Conservation (phyloP, 2,113 vertebrate species). For the Nasalis larvatus region DNA sequence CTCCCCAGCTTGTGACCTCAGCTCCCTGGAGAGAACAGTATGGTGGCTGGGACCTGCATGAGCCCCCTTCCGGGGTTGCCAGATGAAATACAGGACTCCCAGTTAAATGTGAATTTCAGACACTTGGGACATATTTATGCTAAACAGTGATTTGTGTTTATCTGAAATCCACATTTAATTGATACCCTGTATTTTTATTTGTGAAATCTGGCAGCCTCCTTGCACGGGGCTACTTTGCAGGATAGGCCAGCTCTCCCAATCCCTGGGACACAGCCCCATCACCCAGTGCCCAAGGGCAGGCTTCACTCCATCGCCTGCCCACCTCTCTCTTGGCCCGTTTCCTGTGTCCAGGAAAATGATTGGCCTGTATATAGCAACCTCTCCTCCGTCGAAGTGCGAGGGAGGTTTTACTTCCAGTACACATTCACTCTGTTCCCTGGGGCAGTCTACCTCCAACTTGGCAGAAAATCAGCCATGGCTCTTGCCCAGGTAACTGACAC, state of each 20-base stretch:
- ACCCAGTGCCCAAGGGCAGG: background rate
- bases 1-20: background rate
- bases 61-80: background rate
- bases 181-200: too few relatives aligned
- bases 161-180: background rate
- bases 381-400: background rate
- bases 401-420: background rate
- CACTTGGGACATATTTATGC: rapidly evolving
- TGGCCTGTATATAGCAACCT: rapidly evolving
- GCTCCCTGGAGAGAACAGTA: background rate
- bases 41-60: rapidly evolving
- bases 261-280: background rate
- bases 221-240: background rate
- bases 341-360: rapidly evolving
- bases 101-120: background rate
- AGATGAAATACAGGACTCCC: background rate
- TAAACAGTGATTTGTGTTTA: background rate
- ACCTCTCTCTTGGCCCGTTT: rapidly evolving
- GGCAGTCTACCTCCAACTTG: background rate
- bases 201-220: background rate
- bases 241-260: rapidly evolving
- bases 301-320: background rate
- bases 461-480: background rate
- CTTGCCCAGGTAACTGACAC: background rate
- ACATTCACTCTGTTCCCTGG: rapidly evolving